A percentile compares a stretch with the other conserved stretches of the same genome.
phyloP scores from a whole-genome alignment of 1,140 invertebrate genomes.

The Drosophila aff. region DNA sequence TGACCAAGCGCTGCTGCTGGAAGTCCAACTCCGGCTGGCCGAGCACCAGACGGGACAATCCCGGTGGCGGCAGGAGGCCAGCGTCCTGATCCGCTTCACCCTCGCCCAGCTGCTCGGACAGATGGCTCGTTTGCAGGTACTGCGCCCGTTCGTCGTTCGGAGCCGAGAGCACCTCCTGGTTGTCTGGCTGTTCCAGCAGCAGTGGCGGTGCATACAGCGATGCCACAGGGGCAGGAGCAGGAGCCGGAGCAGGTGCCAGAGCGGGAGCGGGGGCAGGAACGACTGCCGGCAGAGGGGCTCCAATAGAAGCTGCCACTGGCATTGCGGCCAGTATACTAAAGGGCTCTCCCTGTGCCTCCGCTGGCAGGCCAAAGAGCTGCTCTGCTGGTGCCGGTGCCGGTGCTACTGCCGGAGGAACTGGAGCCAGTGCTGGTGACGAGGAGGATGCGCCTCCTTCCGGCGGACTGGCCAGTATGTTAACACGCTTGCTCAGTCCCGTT shows the following conservation, averaged over 20 bases:
- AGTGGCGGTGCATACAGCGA: conserved; percentile 11
- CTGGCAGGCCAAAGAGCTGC: conserved; percentile 15
- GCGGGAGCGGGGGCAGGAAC: background rate
- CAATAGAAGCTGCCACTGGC: conserved; percentile 17
- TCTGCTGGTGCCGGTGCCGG: conserved; percentile 22
- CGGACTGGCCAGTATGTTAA: conserved; percentile 67
- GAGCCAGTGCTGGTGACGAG: conserved; percentile 25
- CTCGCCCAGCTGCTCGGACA: conserved; percentile 86
- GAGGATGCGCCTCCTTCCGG: conserved; percentile 26
- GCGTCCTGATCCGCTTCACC: conserved; percentile 69
- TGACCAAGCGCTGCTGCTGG: conserved; percentile 78
- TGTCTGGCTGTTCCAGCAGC: conserved; percentile 41
- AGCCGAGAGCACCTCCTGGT: conserved; percentile 72
- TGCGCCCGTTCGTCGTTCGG: conserved; percentile 89
- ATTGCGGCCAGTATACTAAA: conserved; percentile 18
- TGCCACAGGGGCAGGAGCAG: background rate
- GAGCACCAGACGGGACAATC: conserved; percentile 87
- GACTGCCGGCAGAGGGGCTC: conserved; percentile 60
- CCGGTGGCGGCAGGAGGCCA: conserved; percentile 86
- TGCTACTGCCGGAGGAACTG: conserved; percentile 2
- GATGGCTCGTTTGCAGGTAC: conserved; percentile 90
- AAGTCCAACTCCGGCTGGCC: conserved; percentile 87
- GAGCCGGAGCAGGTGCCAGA: background rate
- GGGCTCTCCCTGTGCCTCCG: conserved; percentile 17
- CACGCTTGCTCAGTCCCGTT: conserved; percentile 81